Conservation (phyloP, 2,888 invertebrate genomes). For the Entomobrya proxima region DNA sequence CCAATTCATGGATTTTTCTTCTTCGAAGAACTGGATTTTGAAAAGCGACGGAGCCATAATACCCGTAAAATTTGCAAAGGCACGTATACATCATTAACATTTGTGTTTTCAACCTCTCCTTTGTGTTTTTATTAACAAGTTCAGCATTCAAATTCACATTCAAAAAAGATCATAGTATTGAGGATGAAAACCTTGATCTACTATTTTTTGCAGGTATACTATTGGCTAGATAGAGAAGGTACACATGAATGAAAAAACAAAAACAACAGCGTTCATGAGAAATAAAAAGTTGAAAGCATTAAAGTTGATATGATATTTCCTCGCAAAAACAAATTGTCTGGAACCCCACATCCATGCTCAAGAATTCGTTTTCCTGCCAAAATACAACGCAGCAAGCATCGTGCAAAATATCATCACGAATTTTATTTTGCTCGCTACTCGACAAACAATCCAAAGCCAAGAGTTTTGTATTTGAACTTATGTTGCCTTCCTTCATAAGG, state of each 20-base stretch:
- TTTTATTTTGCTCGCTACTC: background rate
- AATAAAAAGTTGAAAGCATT: background rate
- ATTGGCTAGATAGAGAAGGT: background rate
- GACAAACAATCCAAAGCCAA: background rate
- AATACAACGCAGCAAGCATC: background rate
- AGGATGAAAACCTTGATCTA: constrained; percentile 45
- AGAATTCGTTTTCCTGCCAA: background rate
- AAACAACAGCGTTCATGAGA: background rate
- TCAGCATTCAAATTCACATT: background rate
- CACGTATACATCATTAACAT: constrained; percentile 12
- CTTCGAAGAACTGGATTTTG: background rate
- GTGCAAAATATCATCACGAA: background rate
- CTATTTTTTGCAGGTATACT: background rate
- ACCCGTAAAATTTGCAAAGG: constrained; percentile 42
- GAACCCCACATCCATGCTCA: background rate
- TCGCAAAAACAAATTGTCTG: background rate
- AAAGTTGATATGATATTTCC: background rate
- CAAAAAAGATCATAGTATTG: constrained; percentile 1
- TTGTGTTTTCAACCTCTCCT: background rate
- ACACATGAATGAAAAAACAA: background rate
- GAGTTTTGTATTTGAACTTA: too few species aligned
- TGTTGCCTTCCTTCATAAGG: background rate
- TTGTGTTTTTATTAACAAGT: constrained; percentile 3
- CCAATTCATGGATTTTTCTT: background rate
- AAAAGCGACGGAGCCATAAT: background rate